Conservation (phyloP, 2,113 vertebrate genomes). For the Elephas maximus region DNA sequence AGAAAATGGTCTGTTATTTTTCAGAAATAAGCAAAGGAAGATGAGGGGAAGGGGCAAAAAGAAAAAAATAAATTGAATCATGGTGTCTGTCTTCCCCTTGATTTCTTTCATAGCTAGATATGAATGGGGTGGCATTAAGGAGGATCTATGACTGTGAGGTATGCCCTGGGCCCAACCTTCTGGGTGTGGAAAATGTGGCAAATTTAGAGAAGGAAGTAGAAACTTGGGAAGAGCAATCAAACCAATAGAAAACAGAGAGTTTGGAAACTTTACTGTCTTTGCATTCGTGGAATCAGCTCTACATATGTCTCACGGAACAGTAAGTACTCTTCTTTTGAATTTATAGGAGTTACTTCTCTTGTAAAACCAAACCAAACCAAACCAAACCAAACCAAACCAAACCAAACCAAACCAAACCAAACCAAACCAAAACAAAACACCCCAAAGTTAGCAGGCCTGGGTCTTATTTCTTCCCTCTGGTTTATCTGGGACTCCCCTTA, state of each 20-base stretch:
- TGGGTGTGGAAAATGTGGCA: too few relatives aligned
- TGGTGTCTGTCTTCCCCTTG: not conserved
- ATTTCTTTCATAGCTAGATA: not conserved
- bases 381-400: not conserved
- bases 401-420: not conserved
- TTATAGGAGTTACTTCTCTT: not conserved
- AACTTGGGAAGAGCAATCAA: not conserved
- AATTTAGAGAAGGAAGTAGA: not conserved
- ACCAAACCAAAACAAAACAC: not conserved
- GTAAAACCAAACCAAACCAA: not conserved
- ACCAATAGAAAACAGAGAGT: not conserved
- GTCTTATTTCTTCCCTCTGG: conserved; percentile 27
- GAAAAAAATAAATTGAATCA: not conserved
- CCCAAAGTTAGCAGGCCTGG: not conserved
- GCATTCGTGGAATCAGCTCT: not conserved
- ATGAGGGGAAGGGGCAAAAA: not conserved
- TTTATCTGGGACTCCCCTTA: not conserved
- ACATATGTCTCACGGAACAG: not conserved
- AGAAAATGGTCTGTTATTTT: not conserved
- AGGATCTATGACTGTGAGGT: not conserved
- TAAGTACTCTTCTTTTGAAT: not conserved
- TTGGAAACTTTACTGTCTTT: not conserved
- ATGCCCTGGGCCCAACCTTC: not conserved
- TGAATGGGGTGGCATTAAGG: not conserved
- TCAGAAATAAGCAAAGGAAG: not conserved